Evolutionary conservation across 2,888 invertebrate species (phyloP), one percentile per base, ranked within the genome.

Genomic region (Clanis bilineata): DNA sequence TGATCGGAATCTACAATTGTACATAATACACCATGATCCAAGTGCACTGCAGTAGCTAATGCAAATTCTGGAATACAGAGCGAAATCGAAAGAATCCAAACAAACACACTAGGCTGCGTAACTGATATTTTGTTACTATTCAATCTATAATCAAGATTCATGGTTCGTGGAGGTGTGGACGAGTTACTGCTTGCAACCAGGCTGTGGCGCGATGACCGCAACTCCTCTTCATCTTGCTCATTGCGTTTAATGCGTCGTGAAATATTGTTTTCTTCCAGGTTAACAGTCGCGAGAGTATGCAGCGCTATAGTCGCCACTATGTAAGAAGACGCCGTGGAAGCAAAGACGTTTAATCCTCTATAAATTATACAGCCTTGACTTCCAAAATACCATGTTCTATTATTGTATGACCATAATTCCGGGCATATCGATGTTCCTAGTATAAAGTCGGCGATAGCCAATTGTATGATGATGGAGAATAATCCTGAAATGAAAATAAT

Each of bases 41-140:
- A 72, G 62, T 83, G 80, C 54, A 93, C 77, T 47, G 89, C 90
- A 5, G 93, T 90, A 4, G 94, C 92, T 64, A 94, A 79, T 28
- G 90, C 86, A 75, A 93, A 93, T 69, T 93, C 93, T 9, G 94
- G 94, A 55, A 94, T 87, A 74, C 94, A 94, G 38, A 94, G 76
- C 0, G 94, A 94, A 45, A 91, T 76, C 38, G 93, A 89, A 55
- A 94, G 74, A 64, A 94, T 85, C 94, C 94, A 94, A 55, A 94
- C 88, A 66, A 94, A 92, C 59, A 93, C 72, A 23, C 90, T 85
- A 0, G 94, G 94, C 55, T 93, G 86, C 39, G 90, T 76, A 25
- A 93, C 90, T 12, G 93, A 89, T 39, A 94, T 80, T 64, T 73
- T 79, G 1, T 79, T 85, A 63, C 88, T 85, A 32, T 85, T 76